Evolutionary conservation across 2,113 vertebrate species (phyloP), one percentile per base, ranked within the genome.

Genomic region (Oryzias celebensis): DNA sequence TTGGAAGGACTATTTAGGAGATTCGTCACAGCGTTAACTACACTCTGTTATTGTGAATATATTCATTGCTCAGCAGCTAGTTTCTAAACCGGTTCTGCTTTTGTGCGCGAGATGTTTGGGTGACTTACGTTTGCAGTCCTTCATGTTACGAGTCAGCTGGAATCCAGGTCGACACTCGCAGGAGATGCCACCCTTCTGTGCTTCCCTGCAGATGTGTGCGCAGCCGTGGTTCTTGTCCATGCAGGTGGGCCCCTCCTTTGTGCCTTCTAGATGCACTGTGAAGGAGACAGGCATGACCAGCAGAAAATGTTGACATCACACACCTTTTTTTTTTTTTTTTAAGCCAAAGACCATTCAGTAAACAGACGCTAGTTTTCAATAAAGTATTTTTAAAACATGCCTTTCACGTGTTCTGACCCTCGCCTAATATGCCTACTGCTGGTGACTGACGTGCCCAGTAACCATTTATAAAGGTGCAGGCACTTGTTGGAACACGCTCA

Each of bases 171-270:
- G 92, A 78, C 97, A 99, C 86, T 99, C 96, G 0, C 96, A 98
- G 89, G 96, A 95, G 7, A 97, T 96, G 71, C 94, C 93, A 44
- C 96, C 96, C 78, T 98, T 97, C 69, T 96, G 95, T 0, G 96
- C 93, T 88, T 99, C 97, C 52, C 96, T 89, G 81, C 96, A 99
- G 78, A 98, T 98, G 91, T 99, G 97, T 46, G 96, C 95, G 2
- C 97, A 99, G 83, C 97, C 97, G 0, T 99, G 97, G 81, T 98
- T 98, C 93, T 96, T 98, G 90, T 99, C 96, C 97, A 98, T 99
- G 89, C 97, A 98, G 71, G 96, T 97, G 92, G 96, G 95, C 62
- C 96, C 95, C 81, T 97, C 96, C 70, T 96, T 96, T 83, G 95
- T 88, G 68, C 95, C 94, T 82, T 97, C 96, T 52, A 79, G 85